Evolutionary conservation across 2,113 vertebrate species (phyloP).

Genomic region (Mormoops blainvillei): DNA sequence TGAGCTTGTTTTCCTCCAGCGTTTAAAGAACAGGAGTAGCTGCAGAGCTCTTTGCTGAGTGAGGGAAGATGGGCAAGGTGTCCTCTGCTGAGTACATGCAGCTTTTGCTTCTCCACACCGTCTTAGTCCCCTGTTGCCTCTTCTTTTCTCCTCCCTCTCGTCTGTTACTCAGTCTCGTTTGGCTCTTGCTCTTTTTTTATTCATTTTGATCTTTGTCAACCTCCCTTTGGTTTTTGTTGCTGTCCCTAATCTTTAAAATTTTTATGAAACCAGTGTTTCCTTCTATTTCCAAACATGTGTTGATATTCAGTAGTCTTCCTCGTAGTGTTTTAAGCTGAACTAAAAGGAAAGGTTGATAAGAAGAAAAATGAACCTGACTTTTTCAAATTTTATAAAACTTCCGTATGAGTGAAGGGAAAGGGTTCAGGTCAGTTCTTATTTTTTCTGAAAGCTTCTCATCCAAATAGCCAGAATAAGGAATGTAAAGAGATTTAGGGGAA

Average conservation of each 20-base stretch:
- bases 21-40: background rate
- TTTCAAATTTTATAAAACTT: slow-evolving; percentile 52
- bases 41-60: background rate
- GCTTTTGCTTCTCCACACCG: background rate
- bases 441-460: slow-evolving; percentile 55
- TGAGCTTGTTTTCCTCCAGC: background rate
- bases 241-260: slow-evolving; percentile 38
- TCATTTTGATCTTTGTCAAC: slow-evolving; percentile 20
- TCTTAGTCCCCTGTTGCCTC: background rate
- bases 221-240: slow-evolving; percentile 6
- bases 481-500: slow-evolving; percentile 61
- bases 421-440: slow-evolving; percentile 69
- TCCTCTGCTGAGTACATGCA: background rate
- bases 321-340: background rate
- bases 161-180: background rate
- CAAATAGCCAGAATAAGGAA: slow-evolving; percentile 62
- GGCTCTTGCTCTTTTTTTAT: background rate
- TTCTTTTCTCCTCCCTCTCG: background rate
- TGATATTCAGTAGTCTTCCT: slow-evolving; percentile 24
- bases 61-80: background rate
- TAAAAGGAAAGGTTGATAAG: background rate
- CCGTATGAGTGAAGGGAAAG: slow-evolving; percentile 25
- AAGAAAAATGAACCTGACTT: slow-evolving; percentile 42
- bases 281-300: slow-evolving; percentile 36
- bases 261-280: slow-evolving; percentile 39